Evolutionary conservation across 1,140 invertebrate genomes (phyloP), one percentile per base, ranked within the genome.

Genomic region (Diabrotica undecimpunctata): DNA sequence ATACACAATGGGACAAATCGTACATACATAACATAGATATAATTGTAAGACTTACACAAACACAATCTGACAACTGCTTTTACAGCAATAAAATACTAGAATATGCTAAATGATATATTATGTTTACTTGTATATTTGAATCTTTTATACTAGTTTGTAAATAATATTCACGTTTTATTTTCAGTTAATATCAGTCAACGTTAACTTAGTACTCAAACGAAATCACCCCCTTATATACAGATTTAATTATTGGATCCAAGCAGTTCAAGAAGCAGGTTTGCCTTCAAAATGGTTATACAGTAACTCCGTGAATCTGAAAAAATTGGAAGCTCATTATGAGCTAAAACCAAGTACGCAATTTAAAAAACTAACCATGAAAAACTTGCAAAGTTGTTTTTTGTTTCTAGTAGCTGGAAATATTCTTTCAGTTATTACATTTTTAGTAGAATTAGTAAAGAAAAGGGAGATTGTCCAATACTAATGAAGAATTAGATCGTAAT

Each of bases 251-350:
- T 54, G 53, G 53, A 54, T 54, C 4, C 12, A 11, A 35, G 53
- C 53, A n/a, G 12, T 54, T 11, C 53, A 54, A 54, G 53, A 54
- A 7, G 53, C 53, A 9, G 25, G 53, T 13, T 35, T 54, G 8
- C 12, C 12, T 54, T 54, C 9, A 7, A 54, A 54, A 54, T 54
- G 53, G 53, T 10, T 54, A 6, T 54, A 12, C 53, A 13, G 12
- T 12, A 13, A 13, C 12, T 54, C 53, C 9, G 8, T 35, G 8
- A 54, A 54, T 54, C 25, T n/a, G 10, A 54, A 12, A 35, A 54
- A 54, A 13, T 54, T 11, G 4, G 53, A 54, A 54, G 25, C 25
- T 8, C 7, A 12, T 5, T 13, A 13, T 35, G 53, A 54, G 4
- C n/a, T 46, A 3, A 46, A 46, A 46, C 41, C 41, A 6, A 54